Evolutionary conservation across 2,113 vertebrate genomes (phyloP), one percentile per base, ranked within the genome.

Genomic region (Condylura cristata): DNA sequence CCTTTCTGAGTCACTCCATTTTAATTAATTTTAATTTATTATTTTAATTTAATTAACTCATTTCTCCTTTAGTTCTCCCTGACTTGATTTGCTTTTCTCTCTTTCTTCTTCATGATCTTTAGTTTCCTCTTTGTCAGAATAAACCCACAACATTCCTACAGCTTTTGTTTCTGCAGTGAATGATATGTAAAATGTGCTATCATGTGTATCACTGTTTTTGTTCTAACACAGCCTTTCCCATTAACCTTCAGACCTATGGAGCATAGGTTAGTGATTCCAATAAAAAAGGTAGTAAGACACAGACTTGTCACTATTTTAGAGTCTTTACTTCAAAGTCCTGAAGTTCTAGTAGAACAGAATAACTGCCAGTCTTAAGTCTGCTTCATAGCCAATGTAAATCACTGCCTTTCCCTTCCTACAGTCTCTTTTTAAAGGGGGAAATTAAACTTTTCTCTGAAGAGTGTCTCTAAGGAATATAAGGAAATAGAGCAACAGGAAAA

Each of bases 31-130:
- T 56, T 39, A 80, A 90, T 14, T 70, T 78, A 26, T 78, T 51
- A 79, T 60, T 80, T 56, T 39, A 80, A 90, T 14, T 70, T 78
- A 26, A 86, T 63, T 93, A 76, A 90, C 32, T 63, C 46, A 41
- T 56, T 79, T 74, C 65, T 89, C 80, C 53, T 78, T 91, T 63
- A 71, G 46, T 28, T 82, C 86, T 44, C 24, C 32, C 34, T 41
- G 14, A 3, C 3, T 17, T 68, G 17, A 4, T 34, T 68, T 74
- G 58, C 34, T 41, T 53, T 74, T 8, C 8, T 51, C 3, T 46
- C 53, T 30, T 17, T 65, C 11, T 72, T 86, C 75, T 70, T 80
- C 66, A 88, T 1, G 58, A 12, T 66, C 20, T 30, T 71, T 44
- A n/a, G n/a, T 72, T 89, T 93, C 41, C 24, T 13, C 30, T 88